Conservation (phyloP, 2,113 vertebrate species). For the Candoia aspera region DNA sequence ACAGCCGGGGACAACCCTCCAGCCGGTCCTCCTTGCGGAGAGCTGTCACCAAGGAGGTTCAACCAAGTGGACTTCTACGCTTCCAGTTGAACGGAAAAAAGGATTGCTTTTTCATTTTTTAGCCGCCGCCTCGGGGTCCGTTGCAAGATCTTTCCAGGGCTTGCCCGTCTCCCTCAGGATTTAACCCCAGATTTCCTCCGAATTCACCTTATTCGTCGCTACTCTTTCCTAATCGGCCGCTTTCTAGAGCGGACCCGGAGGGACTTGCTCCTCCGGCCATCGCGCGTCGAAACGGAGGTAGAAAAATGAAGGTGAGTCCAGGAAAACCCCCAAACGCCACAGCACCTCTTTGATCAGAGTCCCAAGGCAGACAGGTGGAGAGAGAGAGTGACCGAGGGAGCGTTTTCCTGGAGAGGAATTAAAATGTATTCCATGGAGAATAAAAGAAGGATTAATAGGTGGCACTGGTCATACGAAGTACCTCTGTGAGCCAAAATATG, state of each 20-base stretch:
- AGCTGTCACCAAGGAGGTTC: conserved; percentile 48
- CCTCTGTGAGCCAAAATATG: neutral
- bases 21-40: conserved; percentile 47
- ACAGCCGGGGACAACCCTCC: conserved; percentile 44
- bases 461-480: neutral
- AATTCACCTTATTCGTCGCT: conserved; percentile 1
- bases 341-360: conserved; percentile 29
- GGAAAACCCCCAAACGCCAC: neutral
- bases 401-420: neutral
- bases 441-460: conserved; percentile 1
- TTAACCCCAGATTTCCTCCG: conserved; percentile 48
- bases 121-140: neutral
- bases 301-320: conserved; percentile 72
- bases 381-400: neutral
- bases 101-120: neutral
- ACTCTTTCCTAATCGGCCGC: neutral
- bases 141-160: conserved; percentile 10
- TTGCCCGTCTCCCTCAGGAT: conserved; percentile 6
- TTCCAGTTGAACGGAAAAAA: conserved; percentile 14
- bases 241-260: conserved; percentile 42
- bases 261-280: conserved; percentile 60
- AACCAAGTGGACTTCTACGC: conserved; percentile 30
- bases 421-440: neutral
- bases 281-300: conserved; percentile 68
- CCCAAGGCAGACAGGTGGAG: neutral